Conservation (phyloP, 1,140 invertebrate species). For the Bombus waltoni region DNA sequence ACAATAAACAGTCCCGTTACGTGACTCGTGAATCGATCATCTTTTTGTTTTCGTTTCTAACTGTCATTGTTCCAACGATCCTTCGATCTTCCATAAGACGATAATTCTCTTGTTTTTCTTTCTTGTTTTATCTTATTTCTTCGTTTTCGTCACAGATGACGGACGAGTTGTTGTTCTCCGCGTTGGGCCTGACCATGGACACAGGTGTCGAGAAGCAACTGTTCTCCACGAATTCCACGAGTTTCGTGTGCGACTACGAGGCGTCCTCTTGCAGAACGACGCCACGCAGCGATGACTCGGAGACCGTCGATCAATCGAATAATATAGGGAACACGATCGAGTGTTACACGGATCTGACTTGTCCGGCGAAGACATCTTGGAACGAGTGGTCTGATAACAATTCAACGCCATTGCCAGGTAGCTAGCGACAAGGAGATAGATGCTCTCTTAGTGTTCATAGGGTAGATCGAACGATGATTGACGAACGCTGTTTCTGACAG, state of each 20-base stretch:
- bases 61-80: not conserved
- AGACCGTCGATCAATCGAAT: conserved; percentile 63
- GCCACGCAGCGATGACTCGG: conserved; percentile 70
- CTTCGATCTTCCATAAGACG: not conserved
- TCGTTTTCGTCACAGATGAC: conserved; percentile 72
- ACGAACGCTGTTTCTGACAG: not conserved
- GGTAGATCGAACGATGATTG: not conserved
- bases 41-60: not conserved
- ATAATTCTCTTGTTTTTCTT: not conserved
- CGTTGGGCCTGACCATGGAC: conserved; percentile 75
- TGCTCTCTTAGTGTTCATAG: not conserved
- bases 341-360: conserved; percentile 76
- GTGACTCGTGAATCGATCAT: not conserved
- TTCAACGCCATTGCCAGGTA: conserved; percentile 56
- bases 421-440: not conserved
- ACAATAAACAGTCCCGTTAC: conserved; percentile 25
- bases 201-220: conserved; percentile 60
- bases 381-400: conserved; percentile 75
- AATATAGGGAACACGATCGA: conserved; percentile 59
- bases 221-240: conserved; percentile 58
- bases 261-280: conserved; percentile 68
- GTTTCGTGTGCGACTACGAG: conserved; percentile 72
- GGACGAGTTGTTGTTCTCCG: conserved; percentile 80
- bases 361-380: conserved; percentile 75
- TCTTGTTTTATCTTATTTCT: not conserved